Base-by-base conservation (phyloP, 2,113 vertebrate species). In the Talpa occidentalis region DNA sequence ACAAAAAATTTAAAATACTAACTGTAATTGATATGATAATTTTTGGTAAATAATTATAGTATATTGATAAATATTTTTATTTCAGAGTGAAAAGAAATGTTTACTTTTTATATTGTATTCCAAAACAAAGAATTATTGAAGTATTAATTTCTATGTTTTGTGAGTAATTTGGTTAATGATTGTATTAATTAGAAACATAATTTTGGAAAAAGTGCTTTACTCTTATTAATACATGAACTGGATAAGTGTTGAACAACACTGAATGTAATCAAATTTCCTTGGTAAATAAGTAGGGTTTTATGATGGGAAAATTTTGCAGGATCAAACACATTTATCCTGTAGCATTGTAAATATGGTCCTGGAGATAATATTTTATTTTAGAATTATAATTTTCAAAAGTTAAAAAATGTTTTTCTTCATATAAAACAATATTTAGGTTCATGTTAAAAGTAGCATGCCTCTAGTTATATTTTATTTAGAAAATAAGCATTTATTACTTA, bases 321-420 rank as follows among this genome's bases (percentile, higher is more conserved):
- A 91, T 64, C 19, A 73, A 81, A 59, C 21, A 21, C 5, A 81
- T 84, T 91, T 89, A 86, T 64, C 3, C 24, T 54, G 1, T 80
- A 9, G 14, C 0, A 32, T 52, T 91, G 49, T 83, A 91, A 76
- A 28, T 87, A 37, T 35, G 24, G 1, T 60, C 28, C 14, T 67
- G 93, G 90, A 70, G 93, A 74, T 84, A 3, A 47, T 49, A n/a
- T 49, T 95, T 84, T 87, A 47, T 88, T 87, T 85, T 85, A 86
- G 74, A 93, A 56, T 84, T 10, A 84, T n/a, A 84, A 47, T 59
- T 91, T 91, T 88, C 66, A 90, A 91, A 67, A 74, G 10, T 62
- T 93, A 47, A 26, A 88, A 88, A 30, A 64, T 6, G 14, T 67
- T 52, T 72, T 78, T n/a, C 59, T 64, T 6, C 8, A 67, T 10